Base-by-base conservation (phyloP, 2,113 vertebrate species). In the Balaeniceps rex region DNA sequence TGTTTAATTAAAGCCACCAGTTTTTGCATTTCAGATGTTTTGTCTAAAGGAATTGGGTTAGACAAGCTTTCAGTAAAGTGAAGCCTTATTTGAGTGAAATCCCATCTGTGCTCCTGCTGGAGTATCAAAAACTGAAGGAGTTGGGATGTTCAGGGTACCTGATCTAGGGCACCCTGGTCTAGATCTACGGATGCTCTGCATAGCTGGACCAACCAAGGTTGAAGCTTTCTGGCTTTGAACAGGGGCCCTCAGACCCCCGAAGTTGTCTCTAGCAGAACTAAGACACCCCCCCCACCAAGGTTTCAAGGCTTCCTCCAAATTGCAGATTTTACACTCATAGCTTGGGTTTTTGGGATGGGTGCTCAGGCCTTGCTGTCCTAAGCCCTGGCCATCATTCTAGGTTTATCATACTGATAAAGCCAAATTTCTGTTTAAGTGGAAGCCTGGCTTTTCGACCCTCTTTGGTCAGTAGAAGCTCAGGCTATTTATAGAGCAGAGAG, bases 81-180 rank as follows among this genome's bases (percentile, higher is more conserved):
- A 19, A 89, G 14, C 14, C 2, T 42, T 51, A 33, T 47, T 70
- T 54, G 33, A 82, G 42, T 61, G 76, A 81, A 86, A 64, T 58
- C 13, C 18, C 22, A 6, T 7, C 38, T 40, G 44, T 31, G 33
- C 14, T 60, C 3, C 52, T 80, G 34, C 36, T 76, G 40, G 26
- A 68, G 5, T 3, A 19, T 12, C 31, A 42, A 40, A 52, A 31
- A 4, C 40, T 31, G 33, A 14, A 64, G 36, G 24, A 83, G 10
- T 0, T 58, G 61, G 54, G 54, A 24, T 64, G 21, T 40, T 55
- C 19, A 2, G 0, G 3, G 10, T 29, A 2, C 22, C 26, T 25
- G 15, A 24, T n/a, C 14, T 9, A 6, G 15, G 19, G 61, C 19
- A 72, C 15, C 14, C 7, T 40, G 31, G 28, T 9, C 23, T 25